A percentile compares a stretch with the other conserved stretches of the same genome.
These are phyloP conservation scores for Conus betulinus DNA, from an alignment of 1,140 invertebrate species.

Conservation along the genomic window DNA sequence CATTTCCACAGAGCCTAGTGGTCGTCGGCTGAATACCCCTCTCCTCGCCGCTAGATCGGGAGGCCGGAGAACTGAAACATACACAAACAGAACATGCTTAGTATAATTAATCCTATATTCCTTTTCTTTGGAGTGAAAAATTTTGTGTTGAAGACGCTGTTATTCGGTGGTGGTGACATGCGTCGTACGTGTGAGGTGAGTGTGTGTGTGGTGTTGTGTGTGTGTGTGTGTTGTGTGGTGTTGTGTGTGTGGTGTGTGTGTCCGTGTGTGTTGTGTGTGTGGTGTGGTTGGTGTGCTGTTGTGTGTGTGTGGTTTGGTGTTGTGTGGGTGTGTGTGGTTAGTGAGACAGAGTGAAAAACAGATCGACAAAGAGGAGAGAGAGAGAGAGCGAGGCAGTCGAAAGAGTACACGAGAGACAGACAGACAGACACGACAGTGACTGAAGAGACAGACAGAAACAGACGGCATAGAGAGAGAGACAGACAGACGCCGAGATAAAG, in stretches of 20 bases:
- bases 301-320: too few species aligned
- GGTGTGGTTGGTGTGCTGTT: too few species aligned
- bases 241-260: background rate
- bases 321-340: too few species aligned
- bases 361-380: too few species aligned
- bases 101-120: constrained; percentile 27
- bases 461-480: too few species aligned
- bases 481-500: background rate
- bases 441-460: too few species aligned
- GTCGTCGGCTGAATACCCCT: constrained; percentile 87
- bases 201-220: too few species aligned
- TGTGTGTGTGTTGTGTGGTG: too few species aligned
- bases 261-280: background rate
- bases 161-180: background rate
- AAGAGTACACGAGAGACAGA: too few species aligned
- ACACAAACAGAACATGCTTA: constrained; percentile 46
- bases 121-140: background rate
- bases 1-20: constrained; percentile 92
- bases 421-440: too few species aligned
- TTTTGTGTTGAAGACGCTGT: background rate
- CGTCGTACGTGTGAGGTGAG: background rate
- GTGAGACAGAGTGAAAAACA: too few species aligned
- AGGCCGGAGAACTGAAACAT: constrained; percentile 87
- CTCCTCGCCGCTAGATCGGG: constrained; percentile 87
- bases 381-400: too few species aligned